phyloP scores from a whole-genome alignment of 1,140 invertebrate genomes.

The Acyrthosiphon pisum region DNA sequence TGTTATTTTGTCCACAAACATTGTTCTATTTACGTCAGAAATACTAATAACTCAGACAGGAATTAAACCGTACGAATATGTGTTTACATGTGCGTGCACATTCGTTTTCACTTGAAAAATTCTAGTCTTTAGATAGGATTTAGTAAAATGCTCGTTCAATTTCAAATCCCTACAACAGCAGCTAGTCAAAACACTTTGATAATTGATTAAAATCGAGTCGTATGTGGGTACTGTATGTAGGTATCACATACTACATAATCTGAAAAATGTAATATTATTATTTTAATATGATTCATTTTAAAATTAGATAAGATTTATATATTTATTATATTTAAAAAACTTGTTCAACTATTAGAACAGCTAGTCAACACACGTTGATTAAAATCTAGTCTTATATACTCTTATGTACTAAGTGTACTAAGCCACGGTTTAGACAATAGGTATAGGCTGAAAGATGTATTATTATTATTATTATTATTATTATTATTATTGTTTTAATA shows the following conservation, averaged over 20 bases:
- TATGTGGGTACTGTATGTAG: background rate
- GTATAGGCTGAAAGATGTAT: too few relatives aligned
- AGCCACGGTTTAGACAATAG: too few relatives aligned
- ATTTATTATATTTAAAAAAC: too few relatives aligned
- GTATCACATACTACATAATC: background rate
- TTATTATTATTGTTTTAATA: too few relatives aligned
- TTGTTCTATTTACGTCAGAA: background rate
- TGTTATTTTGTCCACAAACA: background rate
- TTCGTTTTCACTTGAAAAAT: background rate
- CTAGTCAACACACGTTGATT: too few relatives aligned
- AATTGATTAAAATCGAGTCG: background rate
- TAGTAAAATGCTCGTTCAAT: background rate
- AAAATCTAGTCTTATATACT: too few relatives aligned
- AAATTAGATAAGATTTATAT: background rate
- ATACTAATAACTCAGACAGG: slow-evolving; percentile 13
- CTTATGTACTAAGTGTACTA: too few relatives aligned
- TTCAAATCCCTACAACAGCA: background rate
- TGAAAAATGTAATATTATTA: background rate
- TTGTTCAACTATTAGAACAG: too few relatives aligned
- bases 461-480: too few relatives aligned
- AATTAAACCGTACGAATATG: slow-evolving; percentile 3
- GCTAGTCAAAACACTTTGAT: background rate
- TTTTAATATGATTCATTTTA: background rate
- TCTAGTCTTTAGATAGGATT: background rate
- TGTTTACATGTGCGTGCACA: background rate